Evolutionary conservation across 2,888 invertebrate species (phyloP).

Genomic region (Catonia carolina): DNA sequence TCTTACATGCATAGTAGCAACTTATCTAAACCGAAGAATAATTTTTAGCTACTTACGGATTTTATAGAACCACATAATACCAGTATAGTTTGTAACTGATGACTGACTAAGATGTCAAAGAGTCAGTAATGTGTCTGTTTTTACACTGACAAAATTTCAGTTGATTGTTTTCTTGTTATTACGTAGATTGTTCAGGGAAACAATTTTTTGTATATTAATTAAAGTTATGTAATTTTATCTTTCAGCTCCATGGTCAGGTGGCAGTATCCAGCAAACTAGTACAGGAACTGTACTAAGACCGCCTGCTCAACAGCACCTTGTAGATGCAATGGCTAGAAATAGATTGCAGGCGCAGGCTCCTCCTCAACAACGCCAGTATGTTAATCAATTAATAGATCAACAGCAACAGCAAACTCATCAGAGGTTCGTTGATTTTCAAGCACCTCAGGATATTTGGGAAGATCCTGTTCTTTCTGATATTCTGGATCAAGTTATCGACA

Average conservation of each 20-base stretch:
- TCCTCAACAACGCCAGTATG: constrained; percentile 34
- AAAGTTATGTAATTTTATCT: too few species aligned
- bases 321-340: constrained; percentile 27
- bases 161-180: too few species aligned
- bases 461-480: constrained; percentile 75
- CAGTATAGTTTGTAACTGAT: too few species aligned
- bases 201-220: too few species aligned
- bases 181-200: too few species aligned
- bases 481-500: constrained; percentile 77
- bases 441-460: constrained; percentile 40
- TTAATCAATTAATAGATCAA: constrained; percentile 43
- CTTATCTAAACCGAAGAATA: too few species aligned
- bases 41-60: too few species aligned
- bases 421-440: constrained; percentile 25
- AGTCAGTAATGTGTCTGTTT: too few species aligned
- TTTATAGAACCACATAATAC: too few species aligned
- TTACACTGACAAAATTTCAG: too few species aligned
- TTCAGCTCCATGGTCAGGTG: constrained; percentile 33
- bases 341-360: constrained; percentile 38
- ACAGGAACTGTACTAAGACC: constrained; percentile 6
- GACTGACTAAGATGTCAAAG: too few species aligned
- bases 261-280: constrained; percentile 27
- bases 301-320: constrained; percentile 32
- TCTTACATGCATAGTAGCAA: too few species aligned
- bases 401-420: constrained; percentile 44